These are phyloP conservation scores for Porites lutea DNA, from an alignment of 64 coral and sea anemone genomes.

Conservation along the genomic window DNA sequence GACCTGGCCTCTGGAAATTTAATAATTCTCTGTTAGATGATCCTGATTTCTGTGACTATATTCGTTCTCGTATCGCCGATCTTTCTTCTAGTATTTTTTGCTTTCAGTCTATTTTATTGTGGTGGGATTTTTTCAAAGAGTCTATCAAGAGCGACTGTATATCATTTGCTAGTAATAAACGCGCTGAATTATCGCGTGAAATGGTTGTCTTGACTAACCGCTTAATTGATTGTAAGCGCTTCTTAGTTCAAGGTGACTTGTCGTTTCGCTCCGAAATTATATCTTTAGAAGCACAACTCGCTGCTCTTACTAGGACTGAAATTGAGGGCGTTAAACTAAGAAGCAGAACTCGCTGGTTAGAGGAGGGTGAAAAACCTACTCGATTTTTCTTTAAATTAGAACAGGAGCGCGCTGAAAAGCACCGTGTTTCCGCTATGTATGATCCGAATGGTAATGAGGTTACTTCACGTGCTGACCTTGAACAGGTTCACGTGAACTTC, in stretches of 20 bases:
- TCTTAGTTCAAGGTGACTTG: background rate
- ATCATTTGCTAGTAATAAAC: background rate
- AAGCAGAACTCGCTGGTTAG: slow-evolving; percentile 18
- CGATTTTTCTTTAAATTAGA: background rate
- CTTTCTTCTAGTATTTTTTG: too few species aligned
- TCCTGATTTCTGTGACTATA: background rate
- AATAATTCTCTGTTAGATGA: slow-evolving; percentile 15
- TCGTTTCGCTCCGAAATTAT: background rate
- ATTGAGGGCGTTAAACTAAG: slow-evolving; percentile 21
- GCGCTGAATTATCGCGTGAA: background rate
- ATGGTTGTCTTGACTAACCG: background rate
- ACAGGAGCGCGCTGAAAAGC: background rate
- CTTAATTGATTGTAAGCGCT: background rate
- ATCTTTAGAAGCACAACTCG: background rate
- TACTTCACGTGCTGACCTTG: background rate
- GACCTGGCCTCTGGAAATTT: background rate
- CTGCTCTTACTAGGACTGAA: background rate
- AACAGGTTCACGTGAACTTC: background rate
- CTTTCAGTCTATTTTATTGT: background rate
- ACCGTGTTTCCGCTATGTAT: background rate
- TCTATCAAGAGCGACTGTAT: background rate
- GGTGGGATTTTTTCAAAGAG: background rate
- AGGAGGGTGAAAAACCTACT: slow-evolving; percentile 35
- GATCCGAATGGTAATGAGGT: background rate
- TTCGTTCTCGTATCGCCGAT: background rate